These are phyloP conservation scores for Lithophane semibrunnea DNA, from an alignment of 2,888 invertebrate species.

Conservation along the genomic window DNA sequence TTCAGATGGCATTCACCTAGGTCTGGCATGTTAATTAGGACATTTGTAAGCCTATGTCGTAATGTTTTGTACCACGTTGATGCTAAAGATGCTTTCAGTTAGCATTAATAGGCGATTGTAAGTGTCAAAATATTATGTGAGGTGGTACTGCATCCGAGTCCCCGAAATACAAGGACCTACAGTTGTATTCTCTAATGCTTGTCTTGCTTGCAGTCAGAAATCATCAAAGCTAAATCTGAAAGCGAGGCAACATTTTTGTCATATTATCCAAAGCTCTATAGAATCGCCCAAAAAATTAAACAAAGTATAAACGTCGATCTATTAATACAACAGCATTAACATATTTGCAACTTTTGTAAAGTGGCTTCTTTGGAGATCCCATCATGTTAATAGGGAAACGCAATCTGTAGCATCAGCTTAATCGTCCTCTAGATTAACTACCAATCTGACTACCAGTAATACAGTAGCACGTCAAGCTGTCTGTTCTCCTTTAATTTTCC, in stretches of 20 bases:
- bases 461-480: constrained; percentile 3
- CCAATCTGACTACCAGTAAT: not conserved
- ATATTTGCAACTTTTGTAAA: not conserved
- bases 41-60: constrained; percentile 41
- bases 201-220: not conserved
- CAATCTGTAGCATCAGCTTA: not conserved
- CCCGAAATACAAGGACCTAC: not conserved
- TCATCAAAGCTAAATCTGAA: not conserved
- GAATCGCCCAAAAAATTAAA: too few species aligned
- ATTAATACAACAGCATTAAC: not conserved
- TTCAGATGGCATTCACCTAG: constrained; percentile 18
- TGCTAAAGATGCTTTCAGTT: constrained; percentile 13
- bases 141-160: not conserved
- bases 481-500: not conserved
- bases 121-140: not conserved
- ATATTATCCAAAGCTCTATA: not conserved
- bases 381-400: not conserved
- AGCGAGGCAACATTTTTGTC: not conserved
- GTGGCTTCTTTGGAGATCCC: not conserved
- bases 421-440: not conserved
- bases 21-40: constrained; percentile 30
- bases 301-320: not conserved
- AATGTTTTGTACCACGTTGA: not conserved
- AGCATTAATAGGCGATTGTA: not conserved
- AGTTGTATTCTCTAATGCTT: not conserved